Evolutionary conservation across 2,113 vertebrate genomes (phyloP), one percentile per base, ranked within the genome.

Genomic region (Festucalex cinctus): DNA sequence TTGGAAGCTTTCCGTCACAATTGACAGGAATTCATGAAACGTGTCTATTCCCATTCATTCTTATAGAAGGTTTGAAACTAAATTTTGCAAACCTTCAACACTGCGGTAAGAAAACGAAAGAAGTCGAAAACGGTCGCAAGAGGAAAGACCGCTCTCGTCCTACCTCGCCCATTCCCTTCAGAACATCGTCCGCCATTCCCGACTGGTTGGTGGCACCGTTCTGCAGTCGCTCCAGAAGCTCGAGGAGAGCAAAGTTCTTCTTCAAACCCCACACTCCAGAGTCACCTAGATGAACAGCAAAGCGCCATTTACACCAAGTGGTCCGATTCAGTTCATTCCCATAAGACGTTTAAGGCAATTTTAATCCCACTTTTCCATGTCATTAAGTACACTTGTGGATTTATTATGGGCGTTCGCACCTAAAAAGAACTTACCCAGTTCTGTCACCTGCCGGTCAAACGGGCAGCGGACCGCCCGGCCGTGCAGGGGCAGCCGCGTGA

Each of bases 201-300:
- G 91, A 93, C 68, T 95, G 96, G 82, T 94, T 94, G 81, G 86
- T 86, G 3, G 95, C 93, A 41, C 97, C 97, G 83, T 98, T 98
- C 83, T 99, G 97, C 49, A 99, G 91, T 41, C 97, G 93, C 85
- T 99, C 97, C 80, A 98, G 79, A 20, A 99, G 94, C 72, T 98
- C 97, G 66, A 99, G 89, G 78, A 98, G 91, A 78, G 97, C 96
- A 91, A 99, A 99, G 88, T 99, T 99, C 86, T 99, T 99, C 89
- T 99, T 99, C 84, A 99, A 87, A 32, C 97, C 97, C 97, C 97
- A 99, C 58, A 99, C 95, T 75, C 97, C 97, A 65, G 97, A 99
- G 82, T 98, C 96, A 36, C 97, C 96, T 99, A 37, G 0, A 28
- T 26, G 22, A 9, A 57, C 26, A 57, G 24, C 16, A 2, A 17